A percentile compares a stretch with the other conserved stretches of the same genome.
phyloP scores from a whole-genome alignment of 2,888 invertebrate species.

The Euplexia lucipara region DNA sequence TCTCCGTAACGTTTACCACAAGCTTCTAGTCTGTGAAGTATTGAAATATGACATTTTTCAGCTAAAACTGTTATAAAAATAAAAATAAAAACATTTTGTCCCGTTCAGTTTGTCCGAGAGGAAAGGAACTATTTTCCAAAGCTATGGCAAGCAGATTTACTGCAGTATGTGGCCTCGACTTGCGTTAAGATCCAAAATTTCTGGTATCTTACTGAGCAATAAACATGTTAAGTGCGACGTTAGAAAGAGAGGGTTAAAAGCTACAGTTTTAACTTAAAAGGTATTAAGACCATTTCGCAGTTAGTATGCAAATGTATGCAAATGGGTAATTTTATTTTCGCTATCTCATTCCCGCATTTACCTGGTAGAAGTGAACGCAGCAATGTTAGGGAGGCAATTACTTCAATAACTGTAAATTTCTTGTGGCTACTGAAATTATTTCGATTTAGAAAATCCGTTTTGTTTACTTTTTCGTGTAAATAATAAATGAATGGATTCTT shows the following conservation, averaged over 20 bases:
- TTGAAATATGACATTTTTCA: not conserved
- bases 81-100: not conserved
- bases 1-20: no score
- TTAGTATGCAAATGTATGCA: slow-evolving; percentile 63
- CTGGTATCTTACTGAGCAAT: slow-evolving; percentile 21
- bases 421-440: slow-evolving; percentile 18
- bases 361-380: slow-evolving; percentile 6
- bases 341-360: slow-evolving; percentile 41
- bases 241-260: slow-evolving; percentile 39
- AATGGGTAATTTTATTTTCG: slow-evolving; percentile 58
- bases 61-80: not conserved
- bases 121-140: slow-evolving; percentile 2
- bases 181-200: slow-evolving; percentile 18
- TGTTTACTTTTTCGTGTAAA: not conserved
- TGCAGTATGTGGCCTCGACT: slow-evolving; percentile 11
- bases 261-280: slow-evolving; percentile 50
- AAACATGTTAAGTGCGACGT: slow-evolving; percentile 29
- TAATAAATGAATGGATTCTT: not conserved
- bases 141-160: slow-evolving; percentile 11
- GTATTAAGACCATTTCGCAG: slow-evolving; percentile 46
- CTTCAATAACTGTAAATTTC: slow-evolving; percentile 41
- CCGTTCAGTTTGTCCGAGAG: not conserved
- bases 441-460: not conserved
- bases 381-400: slow-evolving; percentile 28
- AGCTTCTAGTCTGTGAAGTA: no score